Base-by-base conservation (phyloP, 2,888 invertebrate species). In the Melipona beecheii region DNA sequence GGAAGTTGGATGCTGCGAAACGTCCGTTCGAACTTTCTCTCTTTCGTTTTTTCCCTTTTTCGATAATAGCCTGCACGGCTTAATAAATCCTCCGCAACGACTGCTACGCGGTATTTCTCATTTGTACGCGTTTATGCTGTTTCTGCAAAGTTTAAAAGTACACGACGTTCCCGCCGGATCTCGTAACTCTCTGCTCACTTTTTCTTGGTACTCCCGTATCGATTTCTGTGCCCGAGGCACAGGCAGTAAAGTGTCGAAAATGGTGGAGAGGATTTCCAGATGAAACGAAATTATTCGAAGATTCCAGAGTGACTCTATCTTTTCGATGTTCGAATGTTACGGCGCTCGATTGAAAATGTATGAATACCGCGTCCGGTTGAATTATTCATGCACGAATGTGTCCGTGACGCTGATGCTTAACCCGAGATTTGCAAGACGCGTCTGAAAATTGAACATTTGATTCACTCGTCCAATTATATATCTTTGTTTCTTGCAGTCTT, bases 331-430 rank as follows among this genome's bases (percentile, higher is more conserved):
- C 24, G 19, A 24, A 49, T 2, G 9, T 11, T 2, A 0, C 4
- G 17, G n/a, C 11, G 17, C 11, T 66, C 9, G 24, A 13, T 66
- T 24, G 43, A 49, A 49, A 49, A 66, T 49, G 24, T 24, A 66
- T 24, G 49, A 49, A 19, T 66, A 66, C n/a, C 24, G 24, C 19
- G 49, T 49, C 43, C 2, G 24, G 3, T 24, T 66, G 66, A 66
- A 66, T 66, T 66, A 66, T 66, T 66, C 66, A 66, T 66, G 19
- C 17, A 4, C 4, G 49, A 49, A 49, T 49, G 56, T 58, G 11
- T 49, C 24, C 9, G 4, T 24, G n/a, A 9, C 2, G 15, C 21
- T 6, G 0, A 9, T 66, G 24, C 2, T 66, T 66, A 66, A 66
- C 49, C 19, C 49, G 19, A 49, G 17, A 19, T n/a, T 24, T 49